Evolutionary conservation across 1,140 invertebrate species (phyloP).

Genomic region (Nylanderia fulva): DNA sequence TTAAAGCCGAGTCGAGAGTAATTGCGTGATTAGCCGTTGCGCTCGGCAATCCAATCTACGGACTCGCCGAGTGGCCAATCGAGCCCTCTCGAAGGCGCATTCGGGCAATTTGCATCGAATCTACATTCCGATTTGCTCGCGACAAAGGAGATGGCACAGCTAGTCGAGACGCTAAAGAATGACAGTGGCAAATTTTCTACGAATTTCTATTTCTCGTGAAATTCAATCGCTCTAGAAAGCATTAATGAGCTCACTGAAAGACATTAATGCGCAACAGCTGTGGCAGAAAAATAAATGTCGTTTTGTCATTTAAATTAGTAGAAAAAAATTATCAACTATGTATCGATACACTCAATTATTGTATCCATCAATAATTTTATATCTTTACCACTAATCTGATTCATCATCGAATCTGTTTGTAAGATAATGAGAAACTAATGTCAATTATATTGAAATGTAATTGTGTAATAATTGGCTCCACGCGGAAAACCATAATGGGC

Average conservation of each 20-base stretch:
- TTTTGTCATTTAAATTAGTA: neutral
- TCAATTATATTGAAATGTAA: constrained; percentile 11
- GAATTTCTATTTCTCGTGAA: constrained; percentile 9
- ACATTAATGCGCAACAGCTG: neutral
- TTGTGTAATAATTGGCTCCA: constrained; percentile 12
- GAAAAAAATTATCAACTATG: neutral
- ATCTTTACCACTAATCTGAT: neutral
- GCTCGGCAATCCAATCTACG: constrained; percentile 80
- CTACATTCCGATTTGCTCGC: constrained; percentile 75
- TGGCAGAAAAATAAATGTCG: neutral
- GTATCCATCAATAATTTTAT: neutral
- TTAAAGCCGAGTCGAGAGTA: constrained; percentile 78
- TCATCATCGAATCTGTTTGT: neutral
- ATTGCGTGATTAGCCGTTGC: constrained; percentile 80
- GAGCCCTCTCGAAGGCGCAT: constrained; percentile 78
- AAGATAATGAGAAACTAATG: constrained; percentile 10
- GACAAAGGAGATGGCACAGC: constrained; percentile 54
- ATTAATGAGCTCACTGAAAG: neutral
- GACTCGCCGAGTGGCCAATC: constrained; percentile 78
- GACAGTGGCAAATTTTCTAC: neutral
- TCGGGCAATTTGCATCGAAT: constrained; percentile 81
- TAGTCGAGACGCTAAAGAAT: constrained; percentile 12
- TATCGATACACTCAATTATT: neutral
- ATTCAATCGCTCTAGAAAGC: neutral
- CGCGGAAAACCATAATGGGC: neutral